Conservation (phyloP, 2,113 vertebrate genomes). For the Cettia cetti region DNA sequence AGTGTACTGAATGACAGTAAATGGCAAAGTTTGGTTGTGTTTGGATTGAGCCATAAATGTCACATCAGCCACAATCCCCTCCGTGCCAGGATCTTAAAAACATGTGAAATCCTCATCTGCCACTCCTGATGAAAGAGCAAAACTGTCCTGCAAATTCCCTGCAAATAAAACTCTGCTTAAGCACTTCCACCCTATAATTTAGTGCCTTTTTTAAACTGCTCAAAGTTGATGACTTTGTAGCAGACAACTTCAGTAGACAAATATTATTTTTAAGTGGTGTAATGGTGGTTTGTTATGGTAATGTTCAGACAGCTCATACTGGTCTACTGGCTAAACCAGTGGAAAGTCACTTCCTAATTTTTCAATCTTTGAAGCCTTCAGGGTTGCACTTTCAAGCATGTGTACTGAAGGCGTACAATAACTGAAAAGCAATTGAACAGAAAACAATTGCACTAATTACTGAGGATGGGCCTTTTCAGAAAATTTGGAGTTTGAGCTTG, state of each 20-base stretch:
- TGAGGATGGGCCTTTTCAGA: neutral
- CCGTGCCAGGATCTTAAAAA: neutral
- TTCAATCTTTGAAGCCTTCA: neutral
- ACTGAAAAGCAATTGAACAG: neutral
- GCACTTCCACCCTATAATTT: neutral
- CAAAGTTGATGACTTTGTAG: neutral
- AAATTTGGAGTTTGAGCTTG: neutral
- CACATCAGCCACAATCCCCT: neutral
- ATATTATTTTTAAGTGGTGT: slow-evolving; percentile 38
- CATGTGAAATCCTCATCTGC: neutral
- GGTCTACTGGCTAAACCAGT: neutral
- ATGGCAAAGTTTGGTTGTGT: neutral
- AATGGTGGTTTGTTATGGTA: neutral
- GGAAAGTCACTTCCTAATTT: neutral
- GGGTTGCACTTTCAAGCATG: neutral
- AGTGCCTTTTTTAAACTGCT: neutral
- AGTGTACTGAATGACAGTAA: neutral
- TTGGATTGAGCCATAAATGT: neutral
- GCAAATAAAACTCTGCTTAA: neutral
- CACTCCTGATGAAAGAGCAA: neutral
- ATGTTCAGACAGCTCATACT: neutral
- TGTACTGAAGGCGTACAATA: neutral
- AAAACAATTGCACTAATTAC: neutral
- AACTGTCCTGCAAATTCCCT: neutral
- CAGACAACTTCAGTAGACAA: neutral